A percentile compares a stretch with the other conserved stretches of the same genome.
phyloP scores from a whole-genome alignment of 2,888 invertebrate species.

The Lumbricus terrestris region DNA sequence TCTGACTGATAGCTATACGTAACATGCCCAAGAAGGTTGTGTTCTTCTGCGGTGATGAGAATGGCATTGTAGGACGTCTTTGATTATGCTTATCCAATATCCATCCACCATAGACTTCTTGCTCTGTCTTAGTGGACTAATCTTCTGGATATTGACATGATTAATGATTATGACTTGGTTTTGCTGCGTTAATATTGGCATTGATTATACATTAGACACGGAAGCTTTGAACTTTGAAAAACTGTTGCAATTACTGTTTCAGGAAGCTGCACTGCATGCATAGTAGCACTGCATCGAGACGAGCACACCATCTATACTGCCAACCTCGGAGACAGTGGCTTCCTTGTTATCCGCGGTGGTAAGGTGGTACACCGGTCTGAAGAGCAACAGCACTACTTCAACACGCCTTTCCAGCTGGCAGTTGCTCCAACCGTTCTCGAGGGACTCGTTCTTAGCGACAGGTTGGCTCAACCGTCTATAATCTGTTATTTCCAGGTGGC shows the following conservation, averaged over 20 bases:
- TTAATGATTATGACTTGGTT: too few relatives aligned
- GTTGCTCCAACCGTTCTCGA: constrained; percentile 83
- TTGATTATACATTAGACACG: too few relatives aligned
- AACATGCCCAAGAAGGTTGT: not conserved
- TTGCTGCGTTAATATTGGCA: too few relatives aligned
- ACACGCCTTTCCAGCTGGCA: constrained; percentile 95
- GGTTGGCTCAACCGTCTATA: constrained; percentile 62
- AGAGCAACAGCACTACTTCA: constrained; percentile 98
- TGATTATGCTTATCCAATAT: too few relatives aligned
- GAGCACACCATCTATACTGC: constrained; percentile 89
- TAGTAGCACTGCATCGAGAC: constrained; percentile 86
- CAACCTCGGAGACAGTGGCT: constrained; percentile 96
- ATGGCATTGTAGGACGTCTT: not conserved
- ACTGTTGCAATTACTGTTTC: constrained; percentile 22
- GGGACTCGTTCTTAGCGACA: constrained; percentile 83
- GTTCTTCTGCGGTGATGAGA: not conserved
- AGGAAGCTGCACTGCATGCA: constrained; percentile 96
- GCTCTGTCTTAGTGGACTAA: too few relatives aligned
- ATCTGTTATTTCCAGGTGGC: not conserved
- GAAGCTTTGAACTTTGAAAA: not conserved
- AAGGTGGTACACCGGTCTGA: constrained; percentile 82
- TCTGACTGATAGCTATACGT: too few relatives aligned
- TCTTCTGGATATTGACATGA: too few relatives aligned
- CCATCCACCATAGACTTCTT: too few relatives aligned
- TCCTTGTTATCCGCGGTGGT: constrained; percentile 37